Base-by-base conservation (phyloP, 64 coral and sea anemone genomes). In the Orbicella faveolata region DNA sequence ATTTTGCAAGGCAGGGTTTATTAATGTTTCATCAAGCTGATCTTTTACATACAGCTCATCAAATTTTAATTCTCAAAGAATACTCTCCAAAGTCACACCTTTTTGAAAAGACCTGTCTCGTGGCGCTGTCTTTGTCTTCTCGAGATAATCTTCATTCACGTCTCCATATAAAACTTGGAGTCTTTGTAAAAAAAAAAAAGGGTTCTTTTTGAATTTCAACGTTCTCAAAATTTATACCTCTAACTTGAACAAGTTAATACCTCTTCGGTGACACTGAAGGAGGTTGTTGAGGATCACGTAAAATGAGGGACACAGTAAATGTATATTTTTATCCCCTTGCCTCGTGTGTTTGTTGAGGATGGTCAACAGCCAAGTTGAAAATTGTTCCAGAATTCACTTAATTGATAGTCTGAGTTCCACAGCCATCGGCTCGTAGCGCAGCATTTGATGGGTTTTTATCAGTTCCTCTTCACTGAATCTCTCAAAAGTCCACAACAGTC, bases 21-120 rank as follows among this genome's bases (percentile, higher is more conserved):
- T 53, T 72, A 85, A 72, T 26, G 36, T 33, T 72, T 70, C 82
- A n/a, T 85, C 63, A 72, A 85, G 36, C 72, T 34, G 63, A 53
- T 85, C 36, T 20, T 51, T 57, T 23, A 70, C 21, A n/a, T 57
- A 15, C 77, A 79, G 52, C 52, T 79, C 48, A 30, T 79, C 52
- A 79, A 79, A 79, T 26, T 79, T 59, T 57, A 30, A 54, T 55
- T 79, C 51, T 54, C 51, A 30, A 57, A 26, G 77, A 83, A 83
- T 4, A 63, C 80, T 83, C 80, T 83, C 21, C 9, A 83, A 23
- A 20, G 17, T 26, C 52, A 85, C 37, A 70, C 41, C 63, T 85
- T 85, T 72, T 52, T 72, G 23, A 85, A 65, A 82, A 82, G 79
- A 15, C 57, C 0, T 64, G 25, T 21, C 79, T 64, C 36, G 79